Evolutionary conservation across 1,140 invertebrate genomes (phyloP), one percentile per base, ranked within the genome.

Genomic region (Wasmannia auropunctata): DNA sequence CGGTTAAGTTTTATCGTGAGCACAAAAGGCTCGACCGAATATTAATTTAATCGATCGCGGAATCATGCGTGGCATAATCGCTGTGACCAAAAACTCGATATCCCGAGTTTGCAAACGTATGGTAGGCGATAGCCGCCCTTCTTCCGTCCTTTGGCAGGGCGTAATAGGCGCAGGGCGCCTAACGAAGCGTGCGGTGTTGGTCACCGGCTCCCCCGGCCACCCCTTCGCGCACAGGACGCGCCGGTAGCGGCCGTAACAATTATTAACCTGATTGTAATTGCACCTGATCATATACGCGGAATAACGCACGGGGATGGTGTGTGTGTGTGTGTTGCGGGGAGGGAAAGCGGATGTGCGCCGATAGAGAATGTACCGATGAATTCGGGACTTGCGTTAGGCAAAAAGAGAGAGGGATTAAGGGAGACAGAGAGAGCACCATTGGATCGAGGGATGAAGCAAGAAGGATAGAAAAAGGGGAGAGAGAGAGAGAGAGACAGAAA

Each of bases 201-300:
- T 79, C 76, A 81, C 62, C 63, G 75, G 84, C 34, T 58, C 19
- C 84, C 58, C 83, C 84, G 62, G 28, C 31, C 65, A 43, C 37
- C 79, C 79, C 40, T 79, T 86, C 46, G 63, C 51, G 60, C 31
- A 74, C 70, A 74, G 46, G 62, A 37, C 37, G 86, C 76, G 51
- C 58, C 70, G 80, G 62, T 75, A 81, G 77, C 86, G 84, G 74
- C 81, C 63, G 90, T 92, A 91, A 93, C 93, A 92, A 94, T 95
- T 94, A 94, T 94, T 95, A 94, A 95, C 93, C 92, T 93, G 92
- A 93, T 93, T 91, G 91, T 93, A 95, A 93, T 94, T 94, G 92
- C 94, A 94, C 92, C 93, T 94, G 94, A 94, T 94, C 92, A 93
- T 92, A 92, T 87, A 92, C 87, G 76, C 77, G 88, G 77, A 91